A percentile compares a stretch with the other conserved stretches of the same genome.
Conservation (phyloP, 1,140 invertebrate genomes). For the Belonocnema kinseyi region DNA sequence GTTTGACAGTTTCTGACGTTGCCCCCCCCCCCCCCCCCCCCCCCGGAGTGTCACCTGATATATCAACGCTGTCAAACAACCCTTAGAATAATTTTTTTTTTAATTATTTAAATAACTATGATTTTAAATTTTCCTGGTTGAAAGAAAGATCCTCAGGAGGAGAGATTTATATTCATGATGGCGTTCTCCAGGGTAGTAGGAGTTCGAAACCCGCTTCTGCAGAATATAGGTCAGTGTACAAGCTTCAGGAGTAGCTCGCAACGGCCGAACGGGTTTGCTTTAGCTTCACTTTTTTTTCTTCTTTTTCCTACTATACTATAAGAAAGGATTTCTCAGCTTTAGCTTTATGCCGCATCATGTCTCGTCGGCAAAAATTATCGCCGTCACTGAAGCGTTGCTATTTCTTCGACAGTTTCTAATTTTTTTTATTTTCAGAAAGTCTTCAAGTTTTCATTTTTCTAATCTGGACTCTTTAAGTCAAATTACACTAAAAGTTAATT, state of each 20-base stretch:
- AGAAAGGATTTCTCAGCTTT: conserved; percentile 46
- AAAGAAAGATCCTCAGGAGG: conserved; percentile 29
- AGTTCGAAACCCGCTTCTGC: conserved; percentile 68
- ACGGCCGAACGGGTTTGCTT: conserved; percentile 71
- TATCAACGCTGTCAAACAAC: too few species aligned
- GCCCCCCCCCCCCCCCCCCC: too few species aligned
- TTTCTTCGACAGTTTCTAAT: neutral
- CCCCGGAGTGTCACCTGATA: too few species aligned
- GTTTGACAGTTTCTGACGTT: too few species aligned
- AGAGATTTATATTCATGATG: conserved; percentile 36
- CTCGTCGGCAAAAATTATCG: conserved; percentile 17
- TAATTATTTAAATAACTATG: too few species aligned
- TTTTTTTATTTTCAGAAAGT: too few species aligned
- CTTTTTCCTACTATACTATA: conserved; percentile 44
- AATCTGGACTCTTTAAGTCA: too few species aligned
- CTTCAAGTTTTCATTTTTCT: too few species aligned
- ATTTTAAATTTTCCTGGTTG: neutral
- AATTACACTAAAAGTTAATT: too few species aligned
- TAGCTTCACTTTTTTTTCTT: conserved; percentile 50
- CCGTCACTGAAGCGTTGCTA: conserved; percentile 6
- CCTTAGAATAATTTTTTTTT: too few species aligned
- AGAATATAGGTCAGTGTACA: conserved; percentile 75
- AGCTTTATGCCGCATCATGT: conserved; percentile 31
- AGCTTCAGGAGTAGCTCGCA: conserved; percentile 58
- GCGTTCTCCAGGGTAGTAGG: conserved; percentile 62